Percentiles rank a stretch among this genome's conserved stretches.
Evolutionary conservation across 2,113 vertebrate genomes (phyloP).

Genomic region (Astatotilapia flaviijosephi): DNA sequence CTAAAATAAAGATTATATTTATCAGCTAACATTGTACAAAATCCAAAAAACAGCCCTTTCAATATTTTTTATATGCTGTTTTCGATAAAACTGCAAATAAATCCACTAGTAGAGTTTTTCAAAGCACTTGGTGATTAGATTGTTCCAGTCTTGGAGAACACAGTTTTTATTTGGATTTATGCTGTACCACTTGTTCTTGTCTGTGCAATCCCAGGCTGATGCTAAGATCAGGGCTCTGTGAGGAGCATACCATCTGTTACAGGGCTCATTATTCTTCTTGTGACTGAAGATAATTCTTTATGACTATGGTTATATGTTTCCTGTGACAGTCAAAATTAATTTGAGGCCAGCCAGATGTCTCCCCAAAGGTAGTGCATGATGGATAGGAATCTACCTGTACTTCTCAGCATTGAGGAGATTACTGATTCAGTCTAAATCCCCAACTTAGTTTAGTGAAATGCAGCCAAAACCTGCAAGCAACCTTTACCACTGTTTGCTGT

Average conservation of each 20-base stretch:
- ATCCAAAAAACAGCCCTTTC: neutral
- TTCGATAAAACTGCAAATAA: neutral
- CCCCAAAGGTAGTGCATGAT: neutral
- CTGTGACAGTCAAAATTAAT: neutral
- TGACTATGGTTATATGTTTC: neutral
- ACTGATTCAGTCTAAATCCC: neutral
- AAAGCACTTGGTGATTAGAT: neutral
- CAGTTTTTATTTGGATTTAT: neutral
- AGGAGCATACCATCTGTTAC: neutral
- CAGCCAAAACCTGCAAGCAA: neutral
- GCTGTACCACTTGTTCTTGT: neutral
- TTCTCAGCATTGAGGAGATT: neutral
- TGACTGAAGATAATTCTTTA: neutral
- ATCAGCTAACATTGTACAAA: neutral
- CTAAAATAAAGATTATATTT: neutral
- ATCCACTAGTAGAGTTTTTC: neutral
- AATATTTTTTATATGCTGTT: neutral
- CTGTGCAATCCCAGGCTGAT: neutral
- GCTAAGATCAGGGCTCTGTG: neutral
- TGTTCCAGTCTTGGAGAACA: neutral
- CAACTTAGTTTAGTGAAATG: neutral
- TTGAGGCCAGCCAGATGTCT: neutral
- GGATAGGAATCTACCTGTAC: neutral
- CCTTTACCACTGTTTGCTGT: neutral
- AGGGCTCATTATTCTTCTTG: neutral